Evolutionary conservation across 2,888 invertebrate genomes (phyloP).

Genomic region (Epiblema foenella): DNA sequence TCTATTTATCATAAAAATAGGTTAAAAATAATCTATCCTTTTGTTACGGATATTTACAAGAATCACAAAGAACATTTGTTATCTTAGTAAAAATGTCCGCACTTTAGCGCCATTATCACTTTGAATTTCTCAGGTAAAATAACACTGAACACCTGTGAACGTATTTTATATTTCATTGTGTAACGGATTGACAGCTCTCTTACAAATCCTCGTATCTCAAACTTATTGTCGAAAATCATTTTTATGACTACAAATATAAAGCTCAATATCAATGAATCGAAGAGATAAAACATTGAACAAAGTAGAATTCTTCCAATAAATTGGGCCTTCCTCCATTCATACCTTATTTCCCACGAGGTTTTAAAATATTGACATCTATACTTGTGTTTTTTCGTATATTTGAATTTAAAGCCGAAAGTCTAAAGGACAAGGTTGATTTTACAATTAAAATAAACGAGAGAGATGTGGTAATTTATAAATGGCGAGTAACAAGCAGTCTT

Average conservation of each 20-base stretch:
- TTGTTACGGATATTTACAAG: neutral
- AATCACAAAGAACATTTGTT: neutral
- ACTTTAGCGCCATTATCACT: neutral
- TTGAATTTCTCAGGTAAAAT: slow-evolving; percentile 6
- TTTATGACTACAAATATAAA: neutral
- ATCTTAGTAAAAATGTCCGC: neutral
- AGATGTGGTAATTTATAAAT: neutral
- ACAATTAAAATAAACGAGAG: neutral
- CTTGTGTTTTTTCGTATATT: neutral
- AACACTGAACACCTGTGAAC: neutral
- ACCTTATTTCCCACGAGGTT: slow-evolving; percentile 34
- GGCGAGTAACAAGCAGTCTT: neutral
- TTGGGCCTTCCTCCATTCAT: slow-evolving; percentile 20
- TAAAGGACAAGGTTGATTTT: neutral
- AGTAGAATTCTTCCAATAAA: slow-evolving; percentile 17
- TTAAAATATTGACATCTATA: slow-evolving; percentile 17
- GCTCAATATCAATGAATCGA: slow-evolving; percentile 1
- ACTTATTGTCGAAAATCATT: neutral
- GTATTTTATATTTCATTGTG: neutral
- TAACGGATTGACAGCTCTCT: neutral
- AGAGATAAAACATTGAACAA: neutral
- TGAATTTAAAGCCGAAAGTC: neutral
- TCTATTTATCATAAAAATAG: neutral
- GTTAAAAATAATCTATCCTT: neutral
- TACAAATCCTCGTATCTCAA: neutral